Conservation (phyloP, 2,888 invertebrate species). For the Pseudoips prasinana region DNA sequence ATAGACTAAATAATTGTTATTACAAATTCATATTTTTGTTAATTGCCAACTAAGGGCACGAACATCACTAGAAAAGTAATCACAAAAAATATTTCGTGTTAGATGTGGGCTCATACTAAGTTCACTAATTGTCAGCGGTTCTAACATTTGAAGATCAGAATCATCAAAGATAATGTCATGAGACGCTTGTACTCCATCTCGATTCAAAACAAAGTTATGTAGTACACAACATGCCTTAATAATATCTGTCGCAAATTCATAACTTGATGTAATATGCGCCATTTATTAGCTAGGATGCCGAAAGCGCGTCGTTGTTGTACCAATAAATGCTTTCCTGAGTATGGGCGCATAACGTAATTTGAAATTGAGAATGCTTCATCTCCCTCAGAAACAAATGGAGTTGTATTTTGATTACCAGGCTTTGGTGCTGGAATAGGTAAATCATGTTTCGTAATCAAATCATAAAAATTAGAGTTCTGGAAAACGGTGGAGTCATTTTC, state of each 20-base stretch:
- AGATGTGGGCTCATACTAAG: slow-evolving; percentile 10
- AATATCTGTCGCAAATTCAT: slow-evolving; percentile 13
- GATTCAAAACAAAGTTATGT: slow-evolving; percentile 12
- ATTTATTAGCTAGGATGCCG: slow-evolving; percentile 13
- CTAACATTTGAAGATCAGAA: slow-evolving; percentile 13
- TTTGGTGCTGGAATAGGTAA: no score
- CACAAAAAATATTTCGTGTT: slow-evolving; percentile 13
- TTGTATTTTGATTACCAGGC: no score
- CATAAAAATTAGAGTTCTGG: no score
- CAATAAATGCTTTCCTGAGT: no score
- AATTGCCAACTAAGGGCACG: slow-evolving; percentile 11
- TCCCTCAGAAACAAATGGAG: no score
- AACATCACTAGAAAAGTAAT: slow-evolving; percentile 18
- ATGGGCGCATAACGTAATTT: no score
- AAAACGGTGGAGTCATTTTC: no score
- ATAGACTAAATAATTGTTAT: background rate
- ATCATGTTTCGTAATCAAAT: no score
- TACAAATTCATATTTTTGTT: slow-evolving; percentile 6
- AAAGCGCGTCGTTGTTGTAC: no score
- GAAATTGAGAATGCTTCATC: no score
- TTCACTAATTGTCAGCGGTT: slow-evolving; percentile 3
- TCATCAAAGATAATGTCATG: slow-evolving; percentile 14
- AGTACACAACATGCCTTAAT: slow-evolving; percentile 13
- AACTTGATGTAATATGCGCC: slow-evolving; percentile 8
- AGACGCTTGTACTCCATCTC: slow-evolving; percentile 11